Conservation (phyloP, 2,113 vertebrate genomes). For the Corvus hawaiiensis region DNA sequence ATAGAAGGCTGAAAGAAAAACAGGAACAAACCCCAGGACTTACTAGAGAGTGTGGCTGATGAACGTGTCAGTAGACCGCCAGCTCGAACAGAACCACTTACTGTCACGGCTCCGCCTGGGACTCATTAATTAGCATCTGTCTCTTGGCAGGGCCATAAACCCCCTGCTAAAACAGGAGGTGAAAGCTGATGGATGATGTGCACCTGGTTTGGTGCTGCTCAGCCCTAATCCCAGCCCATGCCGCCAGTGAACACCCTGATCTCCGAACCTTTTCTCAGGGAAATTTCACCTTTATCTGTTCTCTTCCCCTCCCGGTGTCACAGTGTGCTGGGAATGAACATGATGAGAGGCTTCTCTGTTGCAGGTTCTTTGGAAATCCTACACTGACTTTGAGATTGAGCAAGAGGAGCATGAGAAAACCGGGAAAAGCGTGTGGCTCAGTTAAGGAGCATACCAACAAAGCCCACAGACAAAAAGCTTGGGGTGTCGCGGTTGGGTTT, state of each 20-base stretch:
- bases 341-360: not conserved
- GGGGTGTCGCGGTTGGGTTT: not conserved
- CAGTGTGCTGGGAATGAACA: not conserved
- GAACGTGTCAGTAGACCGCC: not conserved
- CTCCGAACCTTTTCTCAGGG: not conserved
- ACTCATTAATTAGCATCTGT: not conserved
- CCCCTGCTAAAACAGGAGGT: not conserved
- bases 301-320: not conserved
- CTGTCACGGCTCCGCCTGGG: not conserved
- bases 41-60: not conserved
- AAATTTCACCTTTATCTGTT: not conserved
- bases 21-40: not conserved
- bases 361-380: constrained; percentile 96
- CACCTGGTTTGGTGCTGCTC: not conserved
- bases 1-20: not conserved
- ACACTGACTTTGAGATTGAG: constrained; percentile 96
- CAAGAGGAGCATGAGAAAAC: constrained; percentile 93
- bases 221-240: not conserved
- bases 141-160: not conserved
- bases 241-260: not conserved
- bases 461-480: not conserved
- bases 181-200: not conserved
- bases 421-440: constrained; percentile 50
- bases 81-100: not conserved
- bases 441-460: not conserved